These are phyloP conservation scores for Drosophila mojavensis DNA, from an alignment of 1,140 invertebrate species.

Conservation along the genomic window DNA sequence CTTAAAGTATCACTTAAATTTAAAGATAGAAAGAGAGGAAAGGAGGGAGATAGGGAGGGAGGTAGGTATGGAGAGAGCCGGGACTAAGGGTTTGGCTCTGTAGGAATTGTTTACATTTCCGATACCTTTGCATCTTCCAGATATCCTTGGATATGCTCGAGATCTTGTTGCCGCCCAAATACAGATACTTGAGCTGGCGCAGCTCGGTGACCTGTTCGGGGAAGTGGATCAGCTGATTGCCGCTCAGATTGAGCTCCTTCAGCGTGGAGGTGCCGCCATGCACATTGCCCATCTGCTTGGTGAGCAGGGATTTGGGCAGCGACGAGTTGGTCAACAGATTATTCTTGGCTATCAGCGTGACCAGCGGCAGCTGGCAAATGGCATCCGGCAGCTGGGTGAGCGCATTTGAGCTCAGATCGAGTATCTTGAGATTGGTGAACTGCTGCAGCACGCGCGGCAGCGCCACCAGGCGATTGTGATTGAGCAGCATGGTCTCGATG, in stretches of 20 bases:
- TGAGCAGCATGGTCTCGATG: conserved; percentile 88
- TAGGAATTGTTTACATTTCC: conserved; percentile 38
- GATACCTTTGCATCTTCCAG: conserved; percentile 90
- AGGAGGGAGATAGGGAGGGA: neutral
- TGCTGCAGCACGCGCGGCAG: conserved; percentile 86
- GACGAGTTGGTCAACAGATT: conserved; percentile 92
- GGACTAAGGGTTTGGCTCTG: neutral
- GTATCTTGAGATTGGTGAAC: conserved; percentile 88
- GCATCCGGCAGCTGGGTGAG: conserved; percentile 89
- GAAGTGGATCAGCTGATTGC: conserved; percentile 93
- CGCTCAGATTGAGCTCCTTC: conserved; percentile 95
- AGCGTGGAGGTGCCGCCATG: conserved; percentile 84
- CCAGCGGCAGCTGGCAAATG: conserved; percentile 88
- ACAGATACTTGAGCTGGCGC: conserved; percentile 90
- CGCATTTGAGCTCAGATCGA: conserved; percentile 96
- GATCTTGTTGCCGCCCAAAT: conserved; percentile 95
- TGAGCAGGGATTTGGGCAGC: conserved; percentile 90
- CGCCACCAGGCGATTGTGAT: conserved; percentile 88
- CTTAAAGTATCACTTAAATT: neutral
- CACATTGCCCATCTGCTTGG: conserved; percentile 60
- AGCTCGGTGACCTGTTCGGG: conserved; percentile 94
- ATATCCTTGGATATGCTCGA: conserved; percentile 92
- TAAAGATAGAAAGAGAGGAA: neutral
- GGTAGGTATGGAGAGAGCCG: neutral
- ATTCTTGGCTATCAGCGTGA: conserved; percentile 93